phyloP scores from a whole-genome alignment of 2,113 vertebrate species.

The Pongo pygmaeus region DNA sequence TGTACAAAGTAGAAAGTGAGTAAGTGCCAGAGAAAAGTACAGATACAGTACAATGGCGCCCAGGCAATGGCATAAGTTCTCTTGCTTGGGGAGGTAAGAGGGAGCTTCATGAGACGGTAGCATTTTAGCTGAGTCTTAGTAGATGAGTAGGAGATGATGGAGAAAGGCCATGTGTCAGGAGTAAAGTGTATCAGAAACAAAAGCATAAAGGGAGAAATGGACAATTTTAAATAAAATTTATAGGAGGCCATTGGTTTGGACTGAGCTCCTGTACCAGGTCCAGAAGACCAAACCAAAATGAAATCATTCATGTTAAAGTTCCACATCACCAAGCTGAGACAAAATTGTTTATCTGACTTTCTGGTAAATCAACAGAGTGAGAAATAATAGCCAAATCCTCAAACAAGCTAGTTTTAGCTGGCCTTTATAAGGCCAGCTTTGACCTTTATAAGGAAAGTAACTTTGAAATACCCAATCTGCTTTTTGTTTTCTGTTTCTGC shows the following conservation, averaged over 20 bases:
- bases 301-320: neutral
- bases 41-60: neutral
- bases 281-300: neutral
- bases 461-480: neutral
- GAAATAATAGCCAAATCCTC: neutral
- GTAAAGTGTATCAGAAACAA: neutral
- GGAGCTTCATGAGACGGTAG: neutral
- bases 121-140: neutral
- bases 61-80: neutral
- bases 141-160: neutral
- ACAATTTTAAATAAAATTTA: neutral
- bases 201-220: neutral
- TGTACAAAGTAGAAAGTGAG: neutral
- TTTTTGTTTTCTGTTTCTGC: neutral
- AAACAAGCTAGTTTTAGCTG: neutral
- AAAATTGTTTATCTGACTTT: neutral
- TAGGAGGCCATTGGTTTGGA: neutral
- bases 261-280: neutral
- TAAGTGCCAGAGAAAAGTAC: neutral
- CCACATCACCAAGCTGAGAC: neutral
- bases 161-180: neutral
- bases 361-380: neutral
- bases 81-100: neutral
- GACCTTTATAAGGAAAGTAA: neutral
- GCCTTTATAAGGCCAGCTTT: neutral